These are phyloP conservation scores for Listrodromus nycthemerus DNA, from an alignment of 2,888 invertebrate species.

Conservation along the genomic window DNA sequence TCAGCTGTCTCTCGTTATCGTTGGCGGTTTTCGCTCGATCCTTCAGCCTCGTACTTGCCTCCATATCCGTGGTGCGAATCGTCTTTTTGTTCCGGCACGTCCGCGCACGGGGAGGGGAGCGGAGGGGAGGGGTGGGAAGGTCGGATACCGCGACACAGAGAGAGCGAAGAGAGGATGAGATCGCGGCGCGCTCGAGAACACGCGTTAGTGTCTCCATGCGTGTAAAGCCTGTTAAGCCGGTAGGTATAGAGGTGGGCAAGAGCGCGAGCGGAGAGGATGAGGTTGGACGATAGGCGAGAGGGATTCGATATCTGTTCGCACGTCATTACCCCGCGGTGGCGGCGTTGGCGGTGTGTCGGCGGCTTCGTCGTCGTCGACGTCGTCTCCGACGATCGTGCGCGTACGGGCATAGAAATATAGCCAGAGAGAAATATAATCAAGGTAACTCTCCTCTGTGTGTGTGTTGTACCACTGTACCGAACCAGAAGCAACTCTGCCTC, in stretches of 20 bases:
- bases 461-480: constrained; percentile 17
- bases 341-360: constrained; percentile 66
- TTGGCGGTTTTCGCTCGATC: constrained; percentile 17
- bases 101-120: constrained; percentile 66
- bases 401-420: constrained; percentile 65
- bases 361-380: constrained; percentile 44
- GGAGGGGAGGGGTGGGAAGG: constrained; percentile 70
- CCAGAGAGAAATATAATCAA: constrained; percentile 37
- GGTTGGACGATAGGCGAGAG: constrained; percentile 71
- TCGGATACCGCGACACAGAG: constrained; percentile 46
- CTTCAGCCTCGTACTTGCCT: constrained; percentile 12
- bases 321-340: constrained; percentile 83
- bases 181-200: constrained; percentile 68
- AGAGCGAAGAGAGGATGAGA: constrained; percentile 25
- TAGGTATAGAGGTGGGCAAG: constrained; percentile 44
- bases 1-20: neutral
- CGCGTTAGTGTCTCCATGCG: constrained; percentile 78
- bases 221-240: constrained; percentile 74
- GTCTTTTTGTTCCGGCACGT: constrained; percentile 68
- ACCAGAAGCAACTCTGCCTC: constrained; percentile 54
- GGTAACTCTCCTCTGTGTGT: constrained; percentile 6
- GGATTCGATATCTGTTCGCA: constrained; percentile 84
- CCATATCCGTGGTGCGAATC: constrained; percentile 38
- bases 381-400: constrained; percentile 59
- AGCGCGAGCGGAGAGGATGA: constrained; percentile 53